These are phyloP conservation scores for Gobius niger DNA, from an alignment of 2,113 vertebrate species.

Conservation along the genomic window DNA sequence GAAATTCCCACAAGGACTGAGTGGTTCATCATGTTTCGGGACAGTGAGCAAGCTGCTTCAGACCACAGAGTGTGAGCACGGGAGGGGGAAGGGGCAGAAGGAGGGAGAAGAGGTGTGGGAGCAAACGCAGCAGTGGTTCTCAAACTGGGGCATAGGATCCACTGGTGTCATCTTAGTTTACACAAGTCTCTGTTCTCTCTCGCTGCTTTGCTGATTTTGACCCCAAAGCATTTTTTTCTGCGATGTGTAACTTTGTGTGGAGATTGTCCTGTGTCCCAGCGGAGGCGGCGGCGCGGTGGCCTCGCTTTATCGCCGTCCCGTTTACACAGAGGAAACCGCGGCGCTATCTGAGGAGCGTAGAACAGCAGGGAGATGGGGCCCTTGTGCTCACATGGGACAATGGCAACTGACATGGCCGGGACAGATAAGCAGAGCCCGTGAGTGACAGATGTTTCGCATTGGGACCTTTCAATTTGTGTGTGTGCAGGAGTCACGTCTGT, in stretches of 20 bases:
- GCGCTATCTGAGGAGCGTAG: constrained; percentile 43
- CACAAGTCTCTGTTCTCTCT: neutral
- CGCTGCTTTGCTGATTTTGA: neutral
- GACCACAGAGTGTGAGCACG: constrained; percentile 44
- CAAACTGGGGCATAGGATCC: neutral
- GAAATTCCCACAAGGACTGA: constrained; percentile 82
- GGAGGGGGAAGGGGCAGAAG: constrained; percentile 1
- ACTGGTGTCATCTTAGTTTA: no score
- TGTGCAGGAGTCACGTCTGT: neutral
- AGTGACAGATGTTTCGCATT: constrained; percentile 56
- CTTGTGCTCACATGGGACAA: constrained; percentile 47
- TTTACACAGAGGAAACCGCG: constrained; percentile 67
- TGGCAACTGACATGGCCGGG: constrained; percentile 48
- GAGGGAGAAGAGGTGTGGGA: constrained; percentile 28
- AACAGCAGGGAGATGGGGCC: constrained; percentile 33
- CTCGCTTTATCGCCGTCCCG: constrained; percentile 61
- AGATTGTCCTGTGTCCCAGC: constrained; percentile 54
- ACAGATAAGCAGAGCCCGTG: constrained; percentile 64
- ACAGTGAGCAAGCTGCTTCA: constrained; percentile 81
- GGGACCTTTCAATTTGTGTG: constrained; percentile 26
- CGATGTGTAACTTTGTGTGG: neutral
- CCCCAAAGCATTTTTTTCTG: neutral
- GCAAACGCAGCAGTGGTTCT: constrained; percentile 22
- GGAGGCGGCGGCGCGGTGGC: constrained; percentile 58
- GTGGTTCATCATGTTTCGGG: constrained; percentile 84